Conservation (phyloP, 2,888 invertebrate species). For the Ophion ellenae region DNA sequence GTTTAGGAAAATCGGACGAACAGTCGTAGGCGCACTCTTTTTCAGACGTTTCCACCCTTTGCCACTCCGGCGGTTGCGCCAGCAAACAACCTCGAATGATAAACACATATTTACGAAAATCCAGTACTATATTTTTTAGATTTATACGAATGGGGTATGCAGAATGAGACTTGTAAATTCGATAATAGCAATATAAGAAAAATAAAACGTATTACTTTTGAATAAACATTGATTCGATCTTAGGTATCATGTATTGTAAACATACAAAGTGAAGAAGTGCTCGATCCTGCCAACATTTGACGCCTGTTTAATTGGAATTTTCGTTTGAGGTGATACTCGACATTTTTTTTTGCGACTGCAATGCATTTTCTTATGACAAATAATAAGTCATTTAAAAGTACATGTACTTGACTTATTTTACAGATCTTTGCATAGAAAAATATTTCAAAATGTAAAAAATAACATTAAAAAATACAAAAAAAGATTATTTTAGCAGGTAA, state of each 20-base stretch:
- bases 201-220: conserved; percentile 75
- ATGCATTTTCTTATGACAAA: too few relatives aligned
- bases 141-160: conserved; percentile 75
- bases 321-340: neutral
- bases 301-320: neutral
- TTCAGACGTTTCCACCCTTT: too few relatives aligned
- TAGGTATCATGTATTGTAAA: neutral
- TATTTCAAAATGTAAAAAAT: too few relatives aligned
- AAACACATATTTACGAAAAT: conserved; percentile 74
- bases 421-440: too few relatives aligned
- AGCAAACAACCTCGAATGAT: conserved; percentile 64
- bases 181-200: conserved; percentile 77
- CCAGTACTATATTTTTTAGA: conserved; percentile 76
- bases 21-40: too few relatives aligned
- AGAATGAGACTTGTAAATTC: conserved; percentile 81
- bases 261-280: neutral
- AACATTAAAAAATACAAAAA: too few relatives aligned
- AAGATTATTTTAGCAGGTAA: too few relatives aligned
- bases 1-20: too few relatives aligned
- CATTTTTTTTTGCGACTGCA: neutral
- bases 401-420: too few relatives aligned
- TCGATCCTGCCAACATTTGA: neutral
- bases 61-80: too few relatives aligned
- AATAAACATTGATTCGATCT: conserved; percentile 28
- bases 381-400: too few relatives aligned